A percentile compares a stretch with the other conserved stretches of the same genome.
phyloP scores from a whole-genome alignment of 2,888 invertebrate species.

The Hyposoter dolosus region DNA sequence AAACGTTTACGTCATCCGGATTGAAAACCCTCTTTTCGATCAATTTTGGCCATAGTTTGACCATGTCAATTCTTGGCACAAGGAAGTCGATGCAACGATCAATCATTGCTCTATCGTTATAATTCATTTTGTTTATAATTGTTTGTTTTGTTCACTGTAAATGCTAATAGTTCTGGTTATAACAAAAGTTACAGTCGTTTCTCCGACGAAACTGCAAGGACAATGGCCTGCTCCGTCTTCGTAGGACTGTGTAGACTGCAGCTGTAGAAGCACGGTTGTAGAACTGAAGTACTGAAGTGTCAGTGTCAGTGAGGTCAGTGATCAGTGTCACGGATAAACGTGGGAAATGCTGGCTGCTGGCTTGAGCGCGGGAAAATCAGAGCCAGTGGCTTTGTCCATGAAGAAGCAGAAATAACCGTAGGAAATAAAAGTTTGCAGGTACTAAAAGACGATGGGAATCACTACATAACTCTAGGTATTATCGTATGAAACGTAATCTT shows the following conservation, averaged over 20 bases:
- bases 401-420: neutral
- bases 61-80: slow-evolving; percentile 72
- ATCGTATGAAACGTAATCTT: neutral
- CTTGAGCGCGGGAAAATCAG: neutral
- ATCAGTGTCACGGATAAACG: neutral
- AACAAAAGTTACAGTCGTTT: neutral
- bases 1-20: slow-evolving; percentile 78
- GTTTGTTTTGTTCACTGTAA: neutral
- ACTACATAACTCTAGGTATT: neutral
- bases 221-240: neutral
- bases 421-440: neutral
- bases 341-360: no score
- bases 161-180: neutral
- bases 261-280: no score
- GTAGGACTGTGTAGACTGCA: neutral
- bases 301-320: no score
- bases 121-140: slow-evolving; percentile 74
- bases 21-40: slow-evolving; percentile 79
- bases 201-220: neutral
- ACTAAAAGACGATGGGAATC: neutral
- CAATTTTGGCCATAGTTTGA: slow-evolving; percentile 77
- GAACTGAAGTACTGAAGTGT: no score
- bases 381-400: neutral
- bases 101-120: slow-evolving; percentile 75
- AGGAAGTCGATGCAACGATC: slow-evolving; percentile 74